Conservation (phyloP, 2,113 vertebrate genomes). For the Recurvirostra avosetta region DNA sequence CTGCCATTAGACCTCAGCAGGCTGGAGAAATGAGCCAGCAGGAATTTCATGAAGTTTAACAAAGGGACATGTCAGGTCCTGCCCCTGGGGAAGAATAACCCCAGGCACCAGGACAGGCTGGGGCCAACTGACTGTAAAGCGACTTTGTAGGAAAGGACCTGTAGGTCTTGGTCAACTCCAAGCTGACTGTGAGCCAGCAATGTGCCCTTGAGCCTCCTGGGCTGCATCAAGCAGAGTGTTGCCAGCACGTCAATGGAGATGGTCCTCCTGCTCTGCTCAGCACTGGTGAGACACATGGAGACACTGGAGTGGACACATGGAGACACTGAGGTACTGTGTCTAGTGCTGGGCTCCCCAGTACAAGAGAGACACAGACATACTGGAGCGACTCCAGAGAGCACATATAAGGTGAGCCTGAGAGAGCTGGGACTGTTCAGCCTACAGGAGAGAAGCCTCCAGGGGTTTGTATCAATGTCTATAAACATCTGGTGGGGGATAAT, state of each 20-base stretch:
- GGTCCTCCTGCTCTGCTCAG: neutral
- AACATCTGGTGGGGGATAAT: neutral
- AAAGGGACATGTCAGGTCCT: neutral
- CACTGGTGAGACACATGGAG: neutral
- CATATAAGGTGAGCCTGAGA: neutral
- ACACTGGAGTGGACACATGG: neutral
- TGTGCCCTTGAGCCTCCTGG: neutral
- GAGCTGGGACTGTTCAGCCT: neutral
- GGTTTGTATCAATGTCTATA: neutral
- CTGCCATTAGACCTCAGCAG: neutral
- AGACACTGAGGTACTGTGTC: neutral
- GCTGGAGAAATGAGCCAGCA: neutral
- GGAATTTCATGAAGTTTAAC: neutral
- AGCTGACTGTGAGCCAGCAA: neutral
- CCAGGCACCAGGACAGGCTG: neutral
- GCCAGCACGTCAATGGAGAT: neutral
- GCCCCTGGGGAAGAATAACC: neutral
- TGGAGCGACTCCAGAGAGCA: neutral
- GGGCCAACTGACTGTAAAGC: neutral
- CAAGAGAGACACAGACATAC: neutral
- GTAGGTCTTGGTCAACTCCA: neutral
- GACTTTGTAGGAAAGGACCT: neutral
- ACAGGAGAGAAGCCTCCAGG: neutral
- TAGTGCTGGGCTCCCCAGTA: neutral
- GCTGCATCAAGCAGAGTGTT: neutral